A percentile compares a stretch with the other conserved stretches of the same genome.
These are phyloP conservation scores for Listronotus bonariensis DNA, from an alignment of 1,140 invertebrate genomes.

Conservation along the genomic window DNA sequence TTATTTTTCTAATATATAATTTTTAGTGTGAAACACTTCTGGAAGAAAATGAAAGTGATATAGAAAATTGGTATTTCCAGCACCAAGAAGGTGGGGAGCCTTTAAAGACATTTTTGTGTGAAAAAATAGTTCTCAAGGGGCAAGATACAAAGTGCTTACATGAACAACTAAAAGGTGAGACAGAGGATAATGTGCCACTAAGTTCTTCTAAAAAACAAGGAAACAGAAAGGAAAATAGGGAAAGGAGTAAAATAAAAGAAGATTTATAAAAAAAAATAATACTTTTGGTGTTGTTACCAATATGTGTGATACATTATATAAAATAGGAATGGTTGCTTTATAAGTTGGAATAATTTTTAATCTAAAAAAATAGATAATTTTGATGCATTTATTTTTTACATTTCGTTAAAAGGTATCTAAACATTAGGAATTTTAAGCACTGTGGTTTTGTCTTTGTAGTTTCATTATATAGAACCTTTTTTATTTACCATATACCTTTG, in stretches of 20 bases:
- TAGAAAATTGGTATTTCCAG: conserved; percentile 81
- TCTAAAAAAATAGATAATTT: no score
- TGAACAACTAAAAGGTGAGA: conserved; percentile 61
- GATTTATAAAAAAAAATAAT: background rate
- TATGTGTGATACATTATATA: no score
- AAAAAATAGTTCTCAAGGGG: conserved; percentile 66
- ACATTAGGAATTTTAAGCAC: no score
- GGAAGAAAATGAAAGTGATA: conserved; percentile 75
- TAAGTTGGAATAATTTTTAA: no score
- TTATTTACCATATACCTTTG: no score
- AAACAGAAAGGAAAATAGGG: conserved; percentile 11
- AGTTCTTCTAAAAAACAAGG: conserved; percentile 11
- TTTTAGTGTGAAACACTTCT: conserved; percentile 72
- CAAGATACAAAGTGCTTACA: conserved; percentile 71
- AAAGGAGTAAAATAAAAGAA: conserved; percentile 19
- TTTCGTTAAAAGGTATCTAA: no score
- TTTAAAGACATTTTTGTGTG: conserved; percentile 72
- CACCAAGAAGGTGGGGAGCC: conserved; percentile 69
- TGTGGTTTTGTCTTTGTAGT: no score
- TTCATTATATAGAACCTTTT: no score
- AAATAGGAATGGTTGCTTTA: no score
- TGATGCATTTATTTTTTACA: no score
- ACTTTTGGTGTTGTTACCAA: no score
- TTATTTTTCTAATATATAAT: conserved; percentile 1
- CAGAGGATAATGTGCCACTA: conserved; percentile 41